Evolutionary conservation across 2,113 vertebrate genomes (phyloP), one percentile per base, ranked within the genome.

Genomic region (Apus apus): DNA sequence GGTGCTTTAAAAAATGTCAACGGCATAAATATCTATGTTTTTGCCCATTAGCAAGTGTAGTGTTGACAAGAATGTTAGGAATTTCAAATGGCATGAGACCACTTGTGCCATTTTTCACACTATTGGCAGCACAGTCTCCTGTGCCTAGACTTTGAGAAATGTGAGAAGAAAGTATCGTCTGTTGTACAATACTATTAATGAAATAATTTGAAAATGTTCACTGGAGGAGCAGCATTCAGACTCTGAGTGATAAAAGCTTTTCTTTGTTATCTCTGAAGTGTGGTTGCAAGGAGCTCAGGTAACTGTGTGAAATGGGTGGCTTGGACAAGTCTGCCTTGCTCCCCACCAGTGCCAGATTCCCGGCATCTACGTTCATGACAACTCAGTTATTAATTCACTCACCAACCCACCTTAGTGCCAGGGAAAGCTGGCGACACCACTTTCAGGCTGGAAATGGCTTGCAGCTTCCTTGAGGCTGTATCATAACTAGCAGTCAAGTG

Each of bases 381-480:
- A 5, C 19, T 95, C 66, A 26, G 45, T 54, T 75, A 68, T 3
- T 54, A 58, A 40, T 72, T 75, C 62, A 36, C 36, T 85, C 85
- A 23, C 7, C 65, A 57, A 29, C 50, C 22, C 48, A 19, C 51
- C 66, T 30, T 48, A 43, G 53, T 27, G 19, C 43, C n/a, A n/a
- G 36, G 25, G n/a, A 54, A 74, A 43, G 62, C 71, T 58, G 50
- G 38, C 3, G 7, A 27, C 38, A 18, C 14, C 1, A 0, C 58
- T 82, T 94, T 68, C 45, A 57, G 58, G 25, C 45, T 85, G 71
- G 36, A 93, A 85, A 82, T n/a, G 17, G 25, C 22, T 87, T 76
- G n/a, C 50, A 29, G 8, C 36, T 76, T 79, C 38, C 38, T 48
- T 14, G n/a, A 68, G 53, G 56, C 50, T 78, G 48, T 53, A 21